Evolutionary conservation across 2,888 invertebrate genomes (phyloP).

Genomic region (Volucella bombylans): DNA sequence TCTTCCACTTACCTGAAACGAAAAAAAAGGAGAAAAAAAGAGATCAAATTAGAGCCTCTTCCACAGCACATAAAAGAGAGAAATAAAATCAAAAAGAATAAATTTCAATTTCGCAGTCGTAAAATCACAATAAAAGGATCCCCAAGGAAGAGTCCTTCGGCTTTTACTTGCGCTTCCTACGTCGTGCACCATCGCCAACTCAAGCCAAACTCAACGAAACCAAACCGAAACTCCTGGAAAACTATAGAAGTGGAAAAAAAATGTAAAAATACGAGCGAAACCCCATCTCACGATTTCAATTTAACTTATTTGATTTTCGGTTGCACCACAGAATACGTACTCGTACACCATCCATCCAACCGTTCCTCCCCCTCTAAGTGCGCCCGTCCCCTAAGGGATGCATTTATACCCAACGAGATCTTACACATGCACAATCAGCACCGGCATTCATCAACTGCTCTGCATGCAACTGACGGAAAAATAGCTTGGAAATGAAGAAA

Average conservation of each 20-base stretch:
- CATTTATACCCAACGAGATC: slow-evolving; percentile 23
- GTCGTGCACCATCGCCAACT: neutral
- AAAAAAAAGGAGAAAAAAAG: slow-evolving; percentile 25
- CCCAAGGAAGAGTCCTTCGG: slow-evolving; percentile 21
- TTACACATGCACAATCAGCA: slow-evolving; percentile 32
- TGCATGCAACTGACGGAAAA: slow-evolving; percentile 72
- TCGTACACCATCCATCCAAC: neutral
- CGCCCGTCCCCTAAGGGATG: slow-evolving; percentile 13
- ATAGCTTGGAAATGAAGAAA: slow-evolving; percentile 48
- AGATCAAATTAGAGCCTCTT: slow-evolving; percentile 51
- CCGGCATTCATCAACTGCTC: slow-evolving; percentile 66
- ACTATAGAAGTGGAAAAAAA: slow-evolving; percentile 8
- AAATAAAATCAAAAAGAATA: slow-evolving; percentile 21
- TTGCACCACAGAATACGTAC: slow-evolving; percentile 61
- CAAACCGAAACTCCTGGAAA: neutral
- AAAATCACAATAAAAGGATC: slow-evolving; percentile 35
- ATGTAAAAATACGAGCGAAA: slow-evolving; percentile 38
- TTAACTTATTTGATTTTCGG: slow-evolving; percentile 73
- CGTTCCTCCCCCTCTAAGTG: neutral
- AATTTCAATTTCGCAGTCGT: slow-evolving; percentile 56
- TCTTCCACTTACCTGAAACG: slow-evolving; percentile 62
- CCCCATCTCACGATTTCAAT: slow-evolving; percentile 71
- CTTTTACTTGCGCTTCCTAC: neutral
- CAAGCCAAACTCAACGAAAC: neutral
- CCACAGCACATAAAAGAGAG: neutral